phyloP scores from a whole-genome alignment of 2,888 invertebrate genomes.

The Tuta absoluta region DNA sequence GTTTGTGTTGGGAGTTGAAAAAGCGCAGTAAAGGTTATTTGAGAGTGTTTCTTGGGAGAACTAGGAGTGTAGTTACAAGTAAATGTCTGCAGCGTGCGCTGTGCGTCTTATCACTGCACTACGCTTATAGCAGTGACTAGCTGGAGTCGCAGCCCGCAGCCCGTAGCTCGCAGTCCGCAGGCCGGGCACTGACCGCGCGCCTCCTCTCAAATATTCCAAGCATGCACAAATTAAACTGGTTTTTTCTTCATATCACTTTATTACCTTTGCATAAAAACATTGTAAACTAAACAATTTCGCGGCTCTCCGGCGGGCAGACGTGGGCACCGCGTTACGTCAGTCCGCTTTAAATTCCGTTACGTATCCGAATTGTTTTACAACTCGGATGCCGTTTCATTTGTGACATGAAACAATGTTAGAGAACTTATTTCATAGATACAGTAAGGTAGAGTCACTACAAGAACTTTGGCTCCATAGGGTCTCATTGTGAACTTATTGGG shows the following conservation, averaged over 20 bases:
- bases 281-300: conserved; percentile 52
- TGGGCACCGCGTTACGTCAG: conserved; percentile 31
- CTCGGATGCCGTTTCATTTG: conserved; percentile 14
- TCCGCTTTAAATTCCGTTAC: conserved; percentile 35
- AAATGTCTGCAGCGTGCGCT: neutral
- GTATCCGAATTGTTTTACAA: conserved; percentile 30
- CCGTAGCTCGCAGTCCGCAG: conserved; percentile 42
- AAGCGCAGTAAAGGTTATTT: neutral
- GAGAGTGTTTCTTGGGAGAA: neutral
- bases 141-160: neutral
- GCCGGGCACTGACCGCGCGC: conserved; percentile 75
- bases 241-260: conserved; percentile 71
- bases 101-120: conserved; percentile 12
- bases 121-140: neutral
- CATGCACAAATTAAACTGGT: conserved; percentile 80
- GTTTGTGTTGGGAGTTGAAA: neutral
- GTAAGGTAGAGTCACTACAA: no score
- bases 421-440: neutral
- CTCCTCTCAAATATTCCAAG: conserved; percentile 77
- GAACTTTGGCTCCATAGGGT: no score
- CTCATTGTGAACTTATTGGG: no score
- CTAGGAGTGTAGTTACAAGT: neutral
- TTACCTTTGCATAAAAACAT: conserved; percentile 72
- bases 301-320: conserved; percentile 32
- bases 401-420: neutral